phyloP scores from a whole-genome alignment of 2,888 invertebrate genomes.

The Tubulanus polymorphus region DNA sequence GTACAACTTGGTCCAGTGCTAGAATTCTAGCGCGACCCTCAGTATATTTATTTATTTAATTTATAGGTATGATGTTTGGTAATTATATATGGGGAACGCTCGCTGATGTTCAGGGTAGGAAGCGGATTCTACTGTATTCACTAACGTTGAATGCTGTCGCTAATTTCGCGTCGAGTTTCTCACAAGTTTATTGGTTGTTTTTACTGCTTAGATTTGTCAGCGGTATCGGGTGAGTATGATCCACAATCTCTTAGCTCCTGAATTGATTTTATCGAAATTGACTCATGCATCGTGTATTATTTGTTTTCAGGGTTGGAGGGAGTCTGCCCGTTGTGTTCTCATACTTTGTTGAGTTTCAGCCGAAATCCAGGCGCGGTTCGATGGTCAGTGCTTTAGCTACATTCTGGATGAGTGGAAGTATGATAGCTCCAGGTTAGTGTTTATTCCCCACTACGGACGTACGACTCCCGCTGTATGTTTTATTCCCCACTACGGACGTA shows the following conservation, averaged over 20 bases:
- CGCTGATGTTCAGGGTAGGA: slow-evolving; percentile 82
- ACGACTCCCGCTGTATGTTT: no score
- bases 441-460: no score
- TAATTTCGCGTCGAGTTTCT: slow-evolving; percentile 85
- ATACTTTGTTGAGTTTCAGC: slow-evolving; percentile 92
- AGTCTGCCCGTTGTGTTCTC: slow-evolving; percentile 93
- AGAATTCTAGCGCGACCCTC: no score
- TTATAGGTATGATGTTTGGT: slow-evolving; percentile 83
- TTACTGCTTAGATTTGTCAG: slow-evolving; percentile 87
- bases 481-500: no score
- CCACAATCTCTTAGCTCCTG: neutral
- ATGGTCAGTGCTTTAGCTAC: slow-evolving; percentile 93
- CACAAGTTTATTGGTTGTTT: slow-evolving; percentile 81
- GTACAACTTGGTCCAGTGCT: no score
- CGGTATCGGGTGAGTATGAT: slow-evolving; percentile 81
- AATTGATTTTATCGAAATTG: neutral
- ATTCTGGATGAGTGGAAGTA: slow-evolving; percentile 90
- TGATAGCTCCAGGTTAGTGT: slow-evolving; percentile 88
- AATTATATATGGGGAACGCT: slow-evolving; percentile 90
- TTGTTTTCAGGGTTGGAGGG: slow-evolving; percentile 68
- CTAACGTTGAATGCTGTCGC: slow-evolving; percentile 85
- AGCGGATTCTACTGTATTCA: slow-evolving; percentile 82
- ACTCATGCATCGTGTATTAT: neutral
- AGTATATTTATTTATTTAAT: neutral
- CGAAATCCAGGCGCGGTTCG: slow-evolving; percentile 81